Evolutionary conservation across 2,888 invertebrate species (phyloP).

Genomic region (Tachina fera): DNA sequence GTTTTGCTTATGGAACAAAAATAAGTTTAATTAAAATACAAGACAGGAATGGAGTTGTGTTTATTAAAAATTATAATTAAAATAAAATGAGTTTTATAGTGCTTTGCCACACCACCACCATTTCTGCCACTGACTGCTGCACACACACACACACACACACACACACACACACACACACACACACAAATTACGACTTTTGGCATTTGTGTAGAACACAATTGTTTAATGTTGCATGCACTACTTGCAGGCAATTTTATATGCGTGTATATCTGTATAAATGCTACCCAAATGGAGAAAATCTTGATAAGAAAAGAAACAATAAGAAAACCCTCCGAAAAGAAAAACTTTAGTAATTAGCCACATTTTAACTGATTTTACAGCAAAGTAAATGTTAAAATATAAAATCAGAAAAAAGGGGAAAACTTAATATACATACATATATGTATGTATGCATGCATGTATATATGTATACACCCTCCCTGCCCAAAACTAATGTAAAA

Average conservation of each 20-base stretch:
- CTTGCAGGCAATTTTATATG: neutral
- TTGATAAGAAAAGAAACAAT: constrained; percentile 62
- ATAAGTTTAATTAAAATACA: constrained; percentile 64
- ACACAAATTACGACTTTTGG: constrained; percentile 35
- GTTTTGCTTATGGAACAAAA: constrained; percentile 58
- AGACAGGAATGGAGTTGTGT: constrained; percentile 57
- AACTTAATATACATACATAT: no score
- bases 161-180: neutral
- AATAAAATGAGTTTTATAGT: constrained; percentile 54
- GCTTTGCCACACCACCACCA: neutral
- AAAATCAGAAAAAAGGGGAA: constrained; percentile 20
- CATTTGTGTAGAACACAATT: constrained; percentile 22
- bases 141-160: neutral
- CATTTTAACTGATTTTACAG: constrained; percentile 79
- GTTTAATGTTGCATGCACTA: constrained; percentile 53
- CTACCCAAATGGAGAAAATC: constrained; percentile 49
- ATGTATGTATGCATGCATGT: no score
- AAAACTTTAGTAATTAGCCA: constrained; percentile 81
- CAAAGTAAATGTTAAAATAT: constrained; percentile 67
- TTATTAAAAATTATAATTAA: constrained; percentile 62
- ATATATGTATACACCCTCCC: neutral
- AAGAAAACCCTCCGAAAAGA: constrained; percentile 71
- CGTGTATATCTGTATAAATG: neutral
- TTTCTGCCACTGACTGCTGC: neutral
- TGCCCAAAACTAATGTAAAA: constrained; percentile 11